A percentile compares a stretch with the other conserved stretches of the same genome.
phyloP scores from a whole-genome alignment of 2,113 vertebrate species.

The Hippocampus guttulatus region DNA sequence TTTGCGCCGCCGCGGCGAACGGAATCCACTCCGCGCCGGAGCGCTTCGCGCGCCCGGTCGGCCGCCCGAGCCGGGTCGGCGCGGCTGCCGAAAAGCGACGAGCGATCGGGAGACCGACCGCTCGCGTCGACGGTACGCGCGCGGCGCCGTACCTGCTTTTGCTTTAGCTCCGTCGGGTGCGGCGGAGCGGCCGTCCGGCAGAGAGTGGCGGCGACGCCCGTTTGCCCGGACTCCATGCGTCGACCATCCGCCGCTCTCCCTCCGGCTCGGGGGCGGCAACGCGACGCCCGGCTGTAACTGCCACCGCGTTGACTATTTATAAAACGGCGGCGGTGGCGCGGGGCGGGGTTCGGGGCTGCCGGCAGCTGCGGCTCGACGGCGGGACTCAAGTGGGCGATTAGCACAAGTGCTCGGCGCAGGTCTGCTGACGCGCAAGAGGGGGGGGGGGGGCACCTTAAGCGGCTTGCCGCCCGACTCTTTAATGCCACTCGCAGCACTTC shows the following conservation, averaged over 20 bases:
- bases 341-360: conserved; percentile 22
- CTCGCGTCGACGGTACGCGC: conserved; percentile 8
- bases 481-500: background rate
- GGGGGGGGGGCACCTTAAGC: conserved; percentile 16
- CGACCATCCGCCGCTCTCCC: conserved; percentile 50
- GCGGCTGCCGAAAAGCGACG: conserved; percentile 6
- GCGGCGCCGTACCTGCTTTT: conserved; percentile 65
- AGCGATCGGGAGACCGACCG: conserved; percentile 28
- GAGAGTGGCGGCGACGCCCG: conserved; percentile 58
- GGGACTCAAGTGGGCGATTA: conserved; percentile 38
- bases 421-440: conserved; percentile 31
- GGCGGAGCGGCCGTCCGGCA: conserved; percentile 60
- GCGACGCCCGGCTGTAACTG: conserved; percentile 35
- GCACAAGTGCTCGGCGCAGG: conserved; percentile 16
- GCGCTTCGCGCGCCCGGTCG: background rate
- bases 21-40: background rate
- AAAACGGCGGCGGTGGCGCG: conserved; percentile 44
- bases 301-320: conserved; percentile 70
- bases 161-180: conserved; percentile 72
- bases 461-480: background rate
- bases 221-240: conserved; percentile 53
- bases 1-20: background rate
- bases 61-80: conserved; percentile 11
- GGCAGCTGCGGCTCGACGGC: conserved; percentile 55
- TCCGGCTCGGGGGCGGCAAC: conserved; percentile 22